Evolutionary conservation across 2,797 vertebrate species (phyloP), one percentile per base, ranked within the genome.

Genomic region (Manis pentadactyla): DNA sequence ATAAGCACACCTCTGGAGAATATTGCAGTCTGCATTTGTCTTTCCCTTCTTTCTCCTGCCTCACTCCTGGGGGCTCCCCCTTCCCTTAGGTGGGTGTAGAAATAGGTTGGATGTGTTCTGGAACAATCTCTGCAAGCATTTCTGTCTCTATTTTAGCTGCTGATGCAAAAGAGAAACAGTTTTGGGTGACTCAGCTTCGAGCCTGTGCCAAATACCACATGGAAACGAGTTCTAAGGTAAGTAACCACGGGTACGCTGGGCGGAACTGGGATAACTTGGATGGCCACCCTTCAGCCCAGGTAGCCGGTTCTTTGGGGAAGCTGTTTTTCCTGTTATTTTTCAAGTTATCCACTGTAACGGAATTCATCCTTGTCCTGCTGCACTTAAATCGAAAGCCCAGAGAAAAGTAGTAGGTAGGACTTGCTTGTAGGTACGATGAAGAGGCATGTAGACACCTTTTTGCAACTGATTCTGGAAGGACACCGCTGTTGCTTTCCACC

Each of bases 121-220:
- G 89, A 93, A 85, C 59, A 71, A 87, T 18, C 12, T 27, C 53
- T 85, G 13, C 11, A n/a, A 97, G 93, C 37, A 1, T 53, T 89
- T 93, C 87, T 97, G 68, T 97, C 91, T 98, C 87, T 98, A 0
- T 98, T 98, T 88, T 93, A 99, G 99, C 99, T 90, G 98, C 99
- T 49, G 99, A 99, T 97, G 98, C 99, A 93, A 99, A 99, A 97
- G 99, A 99, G 98, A 99, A 99, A 98, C 99, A 99, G 93, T 99
- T 99, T 90, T 99, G 99, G 99, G 99, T 99, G 98, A 99, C 97
- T 98, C 99, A 99, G 97, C 99, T 99, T 93, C 99, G 99, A 97
- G 99, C 99, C 77, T 99, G 99, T 98, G 99, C 99, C 98, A 99
- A 99, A 97, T 99, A 99, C 93, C 99, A 99, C 98, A 99, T 99